Conservation (phyloP, 2,797 vertebrate species). For the Ambastaia sidthimunki region DNA sequence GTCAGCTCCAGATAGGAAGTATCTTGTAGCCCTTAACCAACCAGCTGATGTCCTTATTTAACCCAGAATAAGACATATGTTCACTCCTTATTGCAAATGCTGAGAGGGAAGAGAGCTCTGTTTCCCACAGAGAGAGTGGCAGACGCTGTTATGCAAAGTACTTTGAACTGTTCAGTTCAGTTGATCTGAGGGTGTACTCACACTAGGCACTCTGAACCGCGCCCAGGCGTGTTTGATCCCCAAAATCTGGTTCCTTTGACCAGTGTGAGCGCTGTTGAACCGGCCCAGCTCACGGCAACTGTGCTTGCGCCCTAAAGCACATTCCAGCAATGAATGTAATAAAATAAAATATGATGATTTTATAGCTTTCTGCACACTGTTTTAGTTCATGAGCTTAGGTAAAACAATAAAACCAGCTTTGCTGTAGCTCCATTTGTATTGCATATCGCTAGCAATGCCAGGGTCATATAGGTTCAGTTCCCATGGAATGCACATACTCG, state of each 20-base stretch:
- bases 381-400: not conserved
- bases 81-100: conserved; percentile 24
- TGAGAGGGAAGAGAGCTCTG: conserved; percentile 7
- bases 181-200: not conserved
- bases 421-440: not conserved
- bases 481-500: too few species aligned
- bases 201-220: too few species aligned
- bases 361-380: not conserved
- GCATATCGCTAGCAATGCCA: too few species aligned
- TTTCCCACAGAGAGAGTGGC: conserved; percentile 26
- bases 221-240: too few species aligned
- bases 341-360: not conserved
- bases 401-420: not conserved
- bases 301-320: not conserved
- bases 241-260: too few species aligned
- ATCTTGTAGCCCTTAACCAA: conserved; percentile 4
- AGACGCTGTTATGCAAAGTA: conserved; percentile 25
- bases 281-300: too few species aligned
- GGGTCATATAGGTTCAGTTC: too few species aligned
- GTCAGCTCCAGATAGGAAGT: conserved; percentile 2
- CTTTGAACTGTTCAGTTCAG: conserved; percentile 13
- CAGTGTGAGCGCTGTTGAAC: too few species aligned
- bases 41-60: conserved; percentile 39
- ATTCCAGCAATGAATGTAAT: conserved; percentile 10
- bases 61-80: conserved; percentile 37